These are phyloP conservation scores for Oophaga pumilio DNA, from an alignment of 2,113 vertebrate species.

Conservation along the genomic window DNA sequence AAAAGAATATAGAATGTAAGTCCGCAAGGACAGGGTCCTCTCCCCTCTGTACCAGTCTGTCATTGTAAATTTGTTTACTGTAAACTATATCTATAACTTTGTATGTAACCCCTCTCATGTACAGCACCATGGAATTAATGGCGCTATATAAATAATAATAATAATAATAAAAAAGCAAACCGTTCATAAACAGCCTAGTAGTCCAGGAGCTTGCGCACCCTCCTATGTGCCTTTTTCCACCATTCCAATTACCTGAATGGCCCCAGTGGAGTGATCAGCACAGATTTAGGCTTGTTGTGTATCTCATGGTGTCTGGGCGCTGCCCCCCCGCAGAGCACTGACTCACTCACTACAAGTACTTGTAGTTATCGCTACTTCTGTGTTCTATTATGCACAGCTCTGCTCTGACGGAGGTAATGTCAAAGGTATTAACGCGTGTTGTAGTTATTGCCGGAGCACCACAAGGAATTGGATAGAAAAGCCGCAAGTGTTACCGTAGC, in stretches of 20 bases:
- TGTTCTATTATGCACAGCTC: constrained; percentile 1
- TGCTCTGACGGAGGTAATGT: constrained; percentile 10
- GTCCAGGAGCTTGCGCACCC: no score
- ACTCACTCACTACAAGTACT: constrained; percentile 9
- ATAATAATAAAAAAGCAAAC: no score
- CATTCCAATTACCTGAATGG: not conserved
- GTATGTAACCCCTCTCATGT: no score
- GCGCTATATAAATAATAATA: no score
- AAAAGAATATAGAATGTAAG: no score
- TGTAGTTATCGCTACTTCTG: constrained; percentile 22
- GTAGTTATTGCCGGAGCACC: constrained; percentile 18
- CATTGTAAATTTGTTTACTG: no score
- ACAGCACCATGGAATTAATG: no score
- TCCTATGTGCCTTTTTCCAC: no score
- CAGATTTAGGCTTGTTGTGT: not conserved
- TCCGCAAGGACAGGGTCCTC: no score
- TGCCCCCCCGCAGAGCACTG: constrained; percentile 7
- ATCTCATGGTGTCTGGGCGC: not conserved
- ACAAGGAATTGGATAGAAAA: constrained; percentile 26
- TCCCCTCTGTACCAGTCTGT: no score
- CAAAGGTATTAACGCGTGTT: constrained; percentile 22
- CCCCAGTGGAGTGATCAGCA: not conserved
- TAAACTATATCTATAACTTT: no score
- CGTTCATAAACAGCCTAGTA: no score
- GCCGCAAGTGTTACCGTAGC: constrained; percentile 23